Conservation (phyloP, 2,113 vertebrate genomes). For the Geococcyx californianus region DNA sequence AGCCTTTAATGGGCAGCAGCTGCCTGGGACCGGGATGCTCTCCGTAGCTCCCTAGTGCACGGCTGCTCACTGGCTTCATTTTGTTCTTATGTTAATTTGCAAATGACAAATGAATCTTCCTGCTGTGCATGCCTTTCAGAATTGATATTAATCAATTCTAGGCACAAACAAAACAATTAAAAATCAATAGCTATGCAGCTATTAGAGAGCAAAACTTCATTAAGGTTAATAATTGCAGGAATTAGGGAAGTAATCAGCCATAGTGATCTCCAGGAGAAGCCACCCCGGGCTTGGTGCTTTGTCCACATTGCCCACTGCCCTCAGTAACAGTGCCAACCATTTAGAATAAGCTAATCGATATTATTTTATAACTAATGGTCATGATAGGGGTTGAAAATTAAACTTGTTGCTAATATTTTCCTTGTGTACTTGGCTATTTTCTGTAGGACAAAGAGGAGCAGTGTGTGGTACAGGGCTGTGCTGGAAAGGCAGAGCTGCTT, state of each 20-base stretch:
- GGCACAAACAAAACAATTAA: slow-evolving; percentile 38
- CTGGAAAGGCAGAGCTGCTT: background rate
- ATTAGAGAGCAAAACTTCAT: slow-evolving; percentile 47
- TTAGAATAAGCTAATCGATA: background rate
- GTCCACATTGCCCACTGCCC: background rate
- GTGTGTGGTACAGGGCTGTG: background rate
- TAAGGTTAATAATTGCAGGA: slow-evolving; percentile 39
- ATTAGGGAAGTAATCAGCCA: slow-evolving; percentile 23
- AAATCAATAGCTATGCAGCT: slow-evolving; percentile 36
- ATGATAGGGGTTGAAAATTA: background rate
- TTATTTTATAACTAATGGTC: background rate
- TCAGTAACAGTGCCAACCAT: background rate
- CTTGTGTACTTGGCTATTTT: background rate
- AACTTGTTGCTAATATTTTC: background rate
- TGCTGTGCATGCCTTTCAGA: background rate
- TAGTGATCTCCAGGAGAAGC: slow-evolving; percentile 36
- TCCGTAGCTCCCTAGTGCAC: background rate
- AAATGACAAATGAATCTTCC: background rate
- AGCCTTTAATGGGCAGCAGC: background rate
- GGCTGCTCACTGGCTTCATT: background rate
- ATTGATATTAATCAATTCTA: background rate
- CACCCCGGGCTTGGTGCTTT: background rate
- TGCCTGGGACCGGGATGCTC: background rate
- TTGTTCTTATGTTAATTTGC: background rate
- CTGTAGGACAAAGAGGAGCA: background rate